phyloP scores from a whole-genome alignment of 2,888 invertebrate species.

The Melitaea athalia region DNA sequence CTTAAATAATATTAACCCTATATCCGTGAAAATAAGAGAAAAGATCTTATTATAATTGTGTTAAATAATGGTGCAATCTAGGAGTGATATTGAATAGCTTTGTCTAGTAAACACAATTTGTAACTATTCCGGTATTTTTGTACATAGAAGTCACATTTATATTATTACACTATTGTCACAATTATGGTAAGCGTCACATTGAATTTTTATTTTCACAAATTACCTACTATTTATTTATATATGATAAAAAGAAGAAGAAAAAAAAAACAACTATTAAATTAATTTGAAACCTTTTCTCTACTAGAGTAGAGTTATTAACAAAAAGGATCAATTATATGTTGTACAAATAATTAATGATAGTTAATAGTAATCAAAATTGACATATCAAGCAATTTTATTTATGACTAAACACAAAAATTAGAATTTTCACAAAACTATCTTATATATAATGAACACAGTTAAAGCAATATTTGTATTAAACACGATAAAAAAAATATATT shows the following conservation, averaged over 20 bases:
- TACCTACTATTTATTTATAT: no score
- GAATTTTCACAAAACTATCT: not conserved
- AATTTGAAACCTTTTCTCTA: no score
- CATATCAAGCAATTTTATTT: no score
- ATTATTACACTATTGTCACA: conserved; percentile 66
- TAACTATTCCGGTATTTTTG: conserved; percentile 56
- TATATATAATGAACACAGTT: no score
- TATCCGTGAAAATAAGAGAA: conserved; percentile 26
- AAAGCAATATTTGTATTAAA: no score
- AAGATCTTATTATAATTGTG: conserved; percentile 25
- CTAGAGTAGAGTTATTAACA: no score
- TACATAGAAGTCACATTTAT: conserved; percentile 58
- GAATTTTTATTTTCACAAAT: not conserved
- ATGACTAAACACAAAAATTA: not conserved
- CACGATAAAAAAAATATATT: no score
- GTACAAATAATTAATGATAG: no score
- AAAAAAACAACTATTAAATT: no score
- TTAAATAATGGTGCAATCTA: conserved; percentile 27
- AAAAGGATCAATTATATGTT: no score
- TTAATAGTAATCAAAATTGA: no score
- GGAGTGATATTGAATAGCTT: conserved; percentile 38
- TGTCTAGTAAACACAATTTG: conserved; percentile 40
- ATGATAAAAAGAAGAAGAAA: no score
- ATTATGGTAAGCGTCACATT: conserved; percentile 43
- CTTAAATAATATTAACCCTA: conserved; percentile 34